Conservation (phyloP, 2,888 invertebrate genomes). For the Pseudococcus longispinus region DNA sequence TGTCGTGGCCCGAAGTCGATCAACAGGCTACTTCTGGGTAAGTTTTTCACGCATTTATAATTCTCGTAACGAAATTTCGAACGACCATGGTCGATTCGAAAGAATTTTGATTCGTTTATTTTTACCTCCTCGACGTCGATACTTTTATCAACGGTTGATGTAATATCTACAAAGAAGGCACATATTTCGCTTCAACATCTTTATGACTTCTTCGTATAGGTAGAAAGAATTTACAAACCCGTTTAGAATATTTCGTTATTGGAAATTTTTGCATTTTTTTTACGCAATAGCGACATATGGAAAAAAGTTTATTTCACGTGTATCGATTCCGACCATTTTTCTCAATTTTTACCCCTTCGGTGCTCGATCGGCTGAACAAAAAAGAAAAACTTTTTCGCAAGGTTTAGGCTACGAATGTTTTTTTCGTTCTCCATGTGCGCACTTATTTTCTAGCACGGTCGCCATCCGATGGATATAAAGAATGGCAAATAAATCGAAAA, state of each 20-base stretch:
- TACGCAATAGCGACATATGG: neutral
- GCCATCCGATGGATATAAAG: neutral
- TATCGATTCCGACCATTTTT: neutral
- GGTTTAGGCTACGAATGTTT: neutral
- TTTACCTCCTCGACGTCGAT: too few relatives aligned
- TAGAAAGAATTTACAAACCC: neutral
- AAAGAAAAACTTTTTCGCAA: neutral
- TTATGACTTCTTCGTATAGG: neutral
- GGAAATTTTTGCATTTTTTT: neutral
- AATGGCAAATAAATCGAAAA: neutral
- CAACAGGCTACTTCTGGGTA: slow-evolving; percentile 84
- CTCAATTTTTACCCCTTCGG: neutral
- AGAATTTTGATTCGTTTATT: neutral
- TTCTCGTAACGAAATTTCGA: neutral
- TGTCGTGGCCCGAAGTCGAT: slow-evolving; percentile 86
- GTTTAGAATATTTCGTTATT: neutral
- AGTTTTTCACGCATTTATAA: slow-evolving; percentile 63
- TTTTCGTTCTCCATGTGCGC: neutral
- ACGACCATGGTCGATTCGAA: too few relatives aligned
- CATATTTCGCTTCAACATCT: neutral
- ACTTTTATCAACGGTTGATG: neutral
- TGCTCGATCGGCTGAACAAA: neutral
- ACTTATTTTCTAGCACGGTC: neutral
- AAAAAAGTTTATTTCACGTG: slow-evolving; percentile 12
- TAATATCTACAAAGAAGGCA: neutral